Percentiles rank a stretch among this genome's conserved stretches.
These are phyloP conservation scores for Syngnathus rostellatus DNA, from an alignment of 2,797 vertebrate genomes.

Conservation along the genomic window DNA sequence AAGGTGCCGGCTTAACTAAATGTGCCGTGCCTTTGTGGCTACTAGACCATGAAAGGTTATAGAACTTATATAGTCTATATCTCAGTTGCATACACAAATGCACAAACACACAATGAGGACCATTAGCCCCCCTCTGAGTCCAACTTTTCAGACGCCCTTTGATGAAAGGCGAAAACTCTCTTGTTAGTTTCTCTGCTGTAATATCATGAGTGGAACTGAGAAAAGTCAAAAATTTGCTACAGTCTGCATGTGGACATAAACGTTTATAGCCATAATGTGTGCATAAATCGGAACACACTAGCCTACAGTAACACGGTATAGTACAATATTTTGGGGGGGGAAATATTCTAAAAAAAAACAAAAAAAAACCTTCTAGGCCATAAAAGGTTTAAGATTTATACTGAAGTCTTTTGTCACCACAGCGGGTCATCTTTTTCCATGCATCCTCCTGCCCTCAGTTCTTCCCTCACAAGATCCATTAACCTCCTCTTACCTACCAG, in stretches of 20 bases:
- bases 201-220: constrained; percentile 1
- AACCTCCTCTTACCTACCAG: too few relatives aligned
- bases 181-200: constrained; percentile 3
- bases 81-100: neutral
- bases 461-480: too few relatives aligned
- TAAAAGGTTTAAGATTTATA: neutral
- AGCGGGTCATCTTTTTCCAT: neutral
- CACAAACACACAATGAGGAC: constrained; percentile 21
- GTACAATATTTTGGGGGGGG: neutral
- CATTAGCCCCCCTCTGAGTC: constrained; percentile 53
- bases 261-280: too few relatives aligned
- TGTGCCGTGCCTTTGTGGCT: constrained; percentile 34
- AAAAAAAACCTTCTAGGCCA: neutral
- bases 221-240: constrained; percentile 9
- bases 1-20: constrained; percentile 42
- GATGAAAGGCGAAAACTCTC: constrained; percentile 24
- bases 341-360: neutral
- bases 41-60: constrained; percentile 50
- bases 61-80: constrained; percentile 15
- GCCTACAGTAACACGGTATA: too few relatives aligned
- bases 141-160: constrained; percentile 41
- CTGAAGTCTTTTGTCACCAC: too few relatives aligned
- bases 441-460: too few relatives aligned
- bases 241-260: neutral
- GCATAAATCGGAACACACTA: too few relatives aligned